Evolutionary conservation across 2,797 vertebrate species (phyloP), one percentile per base, ranked within the genome.

Genomic region (Philypnodon macrostomus): DNA sequence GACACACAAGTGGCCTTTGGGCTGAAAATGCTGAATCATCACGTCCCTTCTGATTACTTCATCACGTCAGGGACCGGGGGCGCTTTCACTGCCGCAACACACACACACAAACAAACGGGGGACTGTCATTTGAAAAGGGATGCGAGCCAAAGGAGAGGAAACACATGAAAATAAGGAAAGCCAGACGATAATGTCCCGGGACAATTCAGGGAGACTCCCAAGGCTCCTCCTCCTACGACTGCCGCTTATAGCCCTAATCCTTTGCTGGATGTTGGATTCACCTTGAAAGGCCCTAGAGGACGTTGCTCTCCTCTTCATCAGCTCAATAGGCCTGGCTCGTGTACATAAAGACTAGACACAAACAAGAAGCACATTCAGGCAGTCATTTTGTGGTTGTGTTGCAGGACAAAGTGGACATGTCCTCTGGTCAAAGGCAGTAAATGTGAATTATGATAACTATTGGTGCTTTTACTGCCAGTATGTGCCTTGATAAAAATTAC

Each of bases 1-100:
- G 77, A 77, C n/a, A 71, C 84, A 88, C 83, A 88, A 84, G 79
- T 83, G 80, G 66, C 83, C 85, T 80, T 72, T 67, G 73, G 81
- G 77, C 76, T 70, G 55, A 76, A 73, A 81, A 65, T 78, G 81
- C 78, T 90, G 89, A 90, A 85, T 90, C 88, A 88, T 67, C 77
- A 72, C 4, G 80, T 89, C 87, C 70, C 70, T 73, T 83, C 81
- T 79, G 69, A 85, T 88, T 75, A 81, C 69, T 72, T 83, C 76
- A 85, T 79, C 75, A 65, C 68, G 56, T 76, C 40, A 44, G 63
- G 49, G 73, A 67, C 80, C 75, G 41, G 9, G 32, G 68, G 71
- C 63, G 37, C 57, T 79, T 76, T 58, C 63, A 76, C 61, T 40
- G 27, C 15, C 76, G 73, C 48, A 40, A 58, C 45, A 62, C 29